phyloP scores from a whole-genome alignment of 2,113 vertebrate species.

The Dinomys branickii region DNA sequence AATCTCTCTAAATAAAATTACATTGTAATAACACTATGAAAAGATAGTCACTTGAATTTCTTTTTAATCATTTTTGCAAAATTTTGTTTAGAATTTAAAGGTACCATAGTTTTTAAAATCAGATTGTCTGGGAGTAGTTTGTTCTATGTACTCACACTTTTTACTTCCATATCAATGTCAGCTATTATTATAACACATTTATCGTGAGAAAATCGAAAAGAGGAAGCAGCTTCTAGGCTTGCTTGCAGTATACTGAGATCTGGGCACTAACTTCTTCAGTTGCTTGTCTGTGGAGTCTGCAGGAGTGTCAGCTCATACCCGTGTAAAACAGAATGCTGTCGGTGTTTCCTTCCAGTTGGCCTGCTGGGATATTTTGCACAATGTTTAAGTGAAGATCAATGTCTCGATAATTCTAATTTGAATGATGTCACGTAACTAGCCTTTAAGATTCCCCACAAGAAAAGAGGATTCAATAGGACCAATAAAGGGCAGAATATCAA shows the following conservation, averaged over 20 bases:
- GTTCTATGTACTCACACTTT: slow-evolving; percentile 64
- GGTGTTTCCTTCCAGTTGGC: background rate
- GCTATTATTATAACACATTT: slow-evolving; percentile 53
- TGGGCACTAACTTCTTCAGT: background rate
- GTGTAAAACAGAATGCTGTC: background rate
- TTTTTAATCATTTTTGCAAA: slow-evolving; percentile 29
- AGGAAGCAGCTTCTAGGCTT: slow-evolving; percentile 13
- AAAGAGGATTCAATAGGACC: background rate
- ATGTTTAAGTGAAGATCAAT: background rate
- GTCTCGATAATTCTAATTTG: slow-evolving; percentile 8
- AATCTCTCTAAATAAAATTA: slow-evolving; percentile 41
- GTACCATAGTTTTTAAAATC: background rate
- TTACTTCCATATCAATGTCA: slow-evolving; percentile 61
- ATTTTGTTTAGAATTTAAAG: slow-evolving; percentile 44
- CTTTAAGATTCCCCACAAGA: background rate
- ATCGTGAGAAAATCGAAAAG: slow-evolving; percentile 54
- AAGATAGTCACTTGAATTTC: background rate
- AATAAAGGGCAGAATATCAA: background rate
- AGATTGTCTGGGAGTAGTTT: slow-evolving; percentile 52
- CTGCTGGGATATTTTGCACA: background rate
- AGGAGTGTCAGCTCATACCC: background rate
- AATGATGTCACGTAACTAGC: background rate
- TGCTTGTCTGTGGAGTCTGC: background rate
- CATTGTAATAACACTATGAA: background rate
- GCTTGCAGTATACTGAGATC: background rate